phyloP scores from a whole-genome alignment of 1,140 invertebrate species.

The Hesperophylax magnus region DNA sequence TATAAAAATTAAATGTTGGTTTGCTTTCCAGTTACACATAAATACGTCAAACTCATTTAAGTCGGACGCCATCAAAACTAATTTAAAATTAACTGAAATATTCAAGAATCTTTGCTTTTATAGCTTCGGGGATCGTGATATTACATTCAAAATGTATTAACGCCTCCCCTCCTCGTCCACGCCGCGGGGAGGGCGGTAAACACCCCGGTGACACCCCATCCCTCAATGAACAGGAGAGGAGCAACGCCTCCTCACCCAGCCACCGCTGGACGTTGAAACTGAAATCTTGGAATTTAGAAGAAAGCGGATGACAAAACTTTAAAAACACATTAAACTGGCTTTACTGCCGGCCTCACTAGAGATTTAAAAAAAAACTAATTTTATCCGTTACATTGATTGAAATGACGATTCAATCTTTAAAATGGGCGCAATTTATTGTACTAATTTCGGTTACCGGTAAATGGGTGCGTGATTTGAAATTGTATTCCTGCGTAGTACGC shows the following conservation, averaged over 20 bases:
- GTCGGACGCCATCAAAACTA: conserved; percentile 37
- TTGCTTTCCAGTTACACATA: not conserved
- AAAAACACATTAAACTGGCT: no score
- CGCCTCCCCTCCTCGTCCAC: not conserved
- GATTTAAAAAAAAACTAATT: no score
- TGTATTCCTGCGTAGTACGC: no score
- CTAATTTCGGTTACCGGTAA: no score
- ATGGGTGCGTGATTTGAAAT: no score
- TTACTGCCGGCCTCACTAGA: no score
- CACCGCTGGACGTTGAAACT: not conserved
- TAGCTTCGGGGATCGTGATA: conserved; percentile 31
- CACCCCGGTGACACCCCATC: not conserved
- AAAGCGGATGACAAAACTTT: no score
- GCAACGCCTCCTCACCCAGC: not conserved
- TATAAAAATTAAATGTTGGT: no score
- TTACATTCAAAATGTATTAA: conserved; percentile 35
- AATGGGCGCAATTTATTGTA: no score
- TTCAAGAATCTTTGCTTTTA: conserved; percentile 31
- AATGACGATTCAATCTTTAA: no score
- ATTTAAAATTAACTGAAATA: conserved; percentile 34
- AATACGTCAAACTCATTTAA: conserved; percentile 25
- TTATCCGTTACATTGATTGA: no score
- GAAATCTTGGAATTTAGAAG: no score
- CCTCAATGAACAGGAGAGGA: not conserved
- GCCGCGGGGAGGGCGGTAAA: not conserved